phyloP scores from a whole-genome alignment of 2,888 invertebrate genomes.

The Corythucha ciliata region DNA sequence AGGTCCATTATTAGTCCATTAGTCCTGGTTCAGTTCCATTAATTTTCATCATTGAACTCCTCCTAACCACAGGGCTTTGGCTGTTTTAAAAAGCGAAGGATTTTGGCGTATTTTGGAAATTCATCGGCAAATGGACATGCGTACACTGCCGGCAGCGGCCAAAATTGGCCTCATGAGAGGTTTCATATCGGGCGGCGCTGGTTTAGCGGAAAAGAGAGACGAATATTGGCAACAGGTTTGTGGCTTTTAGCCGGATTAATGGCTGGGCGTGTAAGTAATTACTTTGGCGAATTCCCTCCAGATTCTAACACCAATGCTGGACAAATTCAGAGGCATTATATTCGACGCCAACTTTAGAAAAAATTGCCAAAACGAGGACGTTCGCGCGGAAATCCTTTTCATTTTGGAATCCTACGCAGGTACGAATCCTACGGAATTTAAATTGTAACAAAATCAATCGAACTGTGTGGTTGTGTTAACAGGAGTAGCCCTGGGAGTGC shows the following conservation, averaged over 20 bases:
- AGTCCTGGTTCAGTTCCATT: no score
- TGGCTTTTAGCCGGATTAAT: background rate
- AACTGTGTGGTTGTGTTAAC: slow-evolving; percentile 21
- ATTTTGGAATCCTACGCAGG: slow-evolving; percentile 64
- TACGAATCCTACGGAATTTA: slow-evolving; percentile 33
- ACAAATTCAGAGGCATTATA: slow-evolving; percentile 48
- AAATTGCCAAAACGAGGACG: slow-evolving; percentile 51
- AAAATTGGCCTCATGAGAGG: slow-evolving; percentile 61
- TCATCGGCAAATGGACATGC: slow-evolving; percentile 46
- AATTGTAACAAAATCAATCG: background rate
- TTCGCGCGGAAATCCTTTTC: slow-evolving; percentile 59
- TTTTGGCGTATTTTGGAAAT: slow-evolving; percentile 48
- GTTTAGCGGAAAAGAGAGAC: slow-evolving; percentile 35
- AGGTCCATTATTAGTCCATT: no score
- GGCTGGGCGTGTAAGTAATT: slow-evolving; percentile 38
- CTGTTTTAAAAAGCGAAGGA: slow-evolving; percentile 49
- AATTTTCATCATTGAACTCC: no score
- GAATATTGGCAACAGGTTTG: slow-evolving; percentile 39
- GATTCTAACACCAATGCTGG: slow-evolving; percentile 46
- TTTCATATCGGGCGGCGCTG: slow-evolving; percentile 51
- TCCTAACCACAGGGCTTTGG: slow-evolving; percentile 46
- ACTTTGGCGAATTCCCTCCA: slow-evolving; percentile 24
- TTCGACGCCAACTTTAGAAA: slow-evolving; percentile 47
- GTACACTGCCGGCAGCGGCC: slow-evolving; percentile 49
- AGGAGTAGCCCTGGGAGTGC: slow-evolving; percentile 58